These are phyloP conservation scores for Lonchura striata DNA, from an alignment of 2,113 vertebrate species.

Conservation along the genomic window DNA sequence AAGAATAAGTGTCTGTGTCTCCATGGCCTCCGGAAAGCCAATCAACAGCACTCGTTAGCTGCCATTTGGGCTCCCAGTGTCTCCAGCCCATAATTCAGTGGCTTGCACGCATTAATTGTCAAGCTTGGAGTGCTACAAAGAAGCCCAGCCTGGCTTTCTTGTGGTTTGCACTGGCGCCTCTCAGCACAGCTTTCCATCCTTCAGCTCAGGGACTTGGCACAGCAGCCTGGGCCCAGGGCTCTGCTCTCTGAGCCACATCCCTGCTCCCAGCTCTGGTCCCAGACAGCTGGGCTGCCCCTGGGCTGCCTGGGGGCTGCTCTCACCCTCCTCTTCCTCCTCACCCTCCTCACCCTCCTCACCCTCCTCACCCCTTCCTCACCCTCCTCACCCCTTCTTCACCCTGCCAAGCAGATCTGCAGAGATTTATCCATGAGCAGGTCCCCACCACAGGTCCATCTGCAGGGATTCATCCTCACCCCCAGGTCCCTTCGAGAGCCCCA, in stretches of 20 bases:
- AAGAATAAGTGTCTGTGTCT: slow-evolving; percentile 68
- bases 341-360: not conserved
- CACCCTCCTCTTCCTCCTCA: not conserved
- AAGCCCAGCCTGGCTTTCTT: slow-evolving; percentile 53
- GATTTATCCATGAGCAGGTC: not conserved
- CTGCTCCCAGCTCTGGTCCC: rapidly evolving
- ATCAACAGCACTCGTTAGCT: slow-evolving; percentile 43
- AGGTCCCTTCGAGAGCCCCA: not conserved
- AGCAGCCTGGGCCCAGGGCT: not conserved
- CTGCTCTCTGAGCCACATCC: not conserved
- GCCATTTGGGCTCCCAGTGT: slow-evolving; percentile 58
- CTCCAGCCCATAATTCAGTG: slow-evolving; percentile 64
- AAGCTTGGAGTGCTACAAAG: slow-evolving; percentile 42
- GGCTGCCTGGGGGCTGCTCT: rapidly evolving
- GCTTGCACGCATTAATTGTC: slow-evolving; percentile 59
- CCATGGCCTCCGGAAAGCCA: slow-evolving; percentile 64
- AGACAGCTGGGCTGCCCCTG: not conserved
- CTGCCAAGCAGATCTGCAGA: not conserved
- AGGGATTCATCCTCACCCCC: not conserved
- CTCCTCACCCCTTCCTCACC: not conserved
- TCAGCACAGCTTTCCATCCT: not conserved
- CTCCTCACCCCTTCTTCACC: not conserved
- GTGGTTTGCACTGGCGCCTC: slow-evolving; percentile 64
- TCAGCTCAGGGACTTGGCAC: not conserved
- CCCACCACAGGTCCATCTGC: not conserved